Base-by-base conservation (phyloP, 2,888 invertebrate genomes). In the Caenorhabditis sp. region DNA sequence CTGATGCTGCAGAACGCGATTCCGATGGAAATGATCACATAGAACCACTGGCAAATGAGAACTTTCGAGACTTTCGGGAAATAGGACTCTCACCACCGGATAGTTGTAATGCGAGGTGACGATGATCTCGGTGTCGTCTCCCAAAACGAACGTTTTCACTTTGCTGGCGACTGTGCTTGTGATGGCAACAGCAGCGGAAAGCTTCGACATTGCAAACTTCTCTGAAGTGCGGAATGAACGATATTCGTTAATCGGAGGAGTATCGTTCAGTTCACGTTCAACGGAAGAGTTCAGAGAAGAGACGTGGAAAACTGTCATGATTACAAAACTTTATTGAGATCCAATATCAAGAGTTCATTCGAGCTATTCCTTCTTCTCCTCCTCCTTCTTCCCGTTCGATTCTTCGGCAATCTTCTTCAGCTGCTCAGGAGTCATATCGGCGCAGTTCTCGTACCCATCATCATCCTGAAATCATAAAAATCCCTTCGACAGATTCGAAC, bases 351-450 rank as follows among this genome's bases (percentile, higher is more conserved):
- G 4, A 35, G 11, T 3, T 35, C 35, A 13, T 35, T 13, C 35
- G 35, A 35, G 3, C 22, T 9, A 20, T n/a, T 9, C 37, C 6
- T 24, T 35, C n/a, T 24, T 24, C 30, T 30, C 43, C 22, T 20
- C 20, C 26, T 52, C 32, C 24, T 65, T 65, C 17, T 53, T 50
- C n/a, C 7, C 43, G 24, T 55, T 45, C 11, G 63, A 35, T 22
- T 53, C 45, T 26, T 66, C 66, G n/a, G 66, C 66, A 32, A 66
- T 66, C 17, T 66, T 66, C 27, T 66, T 66, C 32, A 66, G 15
- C 48, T 66, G 39, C 11, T 66, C 66, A 11, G 66, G 66, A 15
- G 66, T 66, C 66, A 66, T 66, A 30, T 66, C 66, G 7, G 55
- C 56, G n/a, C 66, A 66, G 30, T 56, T 66, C 20, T 66, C 66